Conservation (phyloP, 1,140 invertebrate genomes). For the Panagrolaimus sp. region DNA sequence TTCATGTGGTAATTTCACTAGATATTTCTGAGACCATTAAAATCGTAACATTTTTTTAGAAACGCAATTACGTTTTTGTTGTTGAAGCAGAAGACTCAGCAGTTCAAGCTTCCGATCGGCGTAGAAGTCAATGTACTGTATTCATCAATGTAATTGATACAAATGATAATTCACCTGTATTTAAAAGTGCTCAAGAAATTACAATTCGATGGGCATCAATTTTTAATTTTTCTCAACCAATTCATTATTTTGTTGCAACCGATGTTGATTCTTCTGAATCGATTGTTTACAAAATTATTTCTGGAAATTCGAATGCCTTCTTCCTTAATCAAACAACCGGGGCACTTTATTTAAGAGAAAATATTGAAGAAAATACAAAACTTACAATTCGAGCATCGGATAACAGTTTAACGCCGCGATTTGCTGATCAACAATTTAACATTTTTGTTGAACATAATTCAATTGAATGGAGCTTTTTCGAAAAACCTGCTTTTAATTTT, state of each 20-base stretch:
- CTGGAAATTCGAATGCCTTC: constrained; percentile 26
- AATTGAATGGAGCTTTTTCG: constrained; percentile 33
- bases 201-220: neutral
- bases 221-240: constrained; percentile 17
- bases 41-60: neutral
- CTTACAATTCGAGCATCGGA: constrained; percentile 27
- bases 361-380: neutral
- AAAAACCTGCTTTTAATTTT: neutral
- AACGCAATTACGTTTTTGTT: constrained; percentile 19
- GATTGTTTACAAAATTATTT: constrained; percentile 29
- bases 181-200: constrained; percentile 7
- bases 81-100: constrained; percentile 25
- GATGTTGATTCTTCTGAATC: constrained; percentile 24
- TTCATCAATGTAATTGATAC: constrained; percentile 27
- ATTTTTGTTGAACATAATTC: constrained; percentile 25
- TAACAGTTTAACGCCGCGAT: constrained; percentile 22
- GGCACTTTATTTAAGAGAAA: neutral
- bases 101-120: constrained; percentile 21
- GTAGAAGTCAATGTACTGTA: constrained; percentile 21
- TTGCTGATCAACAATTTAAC: constrained; percentile 34
- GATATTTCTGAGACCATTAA: neutral
- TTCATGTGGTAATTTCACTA: constrained; percentile 12
- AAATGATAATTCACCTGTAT: constrained; percentile 25
- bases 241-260: constrained; percentile 38
- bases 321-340: constrained; percentile 25